phyloP scores from a whole-genome alignment of 2,797 vertebrate genomes.

The Centropyge bicolor region DNA sequence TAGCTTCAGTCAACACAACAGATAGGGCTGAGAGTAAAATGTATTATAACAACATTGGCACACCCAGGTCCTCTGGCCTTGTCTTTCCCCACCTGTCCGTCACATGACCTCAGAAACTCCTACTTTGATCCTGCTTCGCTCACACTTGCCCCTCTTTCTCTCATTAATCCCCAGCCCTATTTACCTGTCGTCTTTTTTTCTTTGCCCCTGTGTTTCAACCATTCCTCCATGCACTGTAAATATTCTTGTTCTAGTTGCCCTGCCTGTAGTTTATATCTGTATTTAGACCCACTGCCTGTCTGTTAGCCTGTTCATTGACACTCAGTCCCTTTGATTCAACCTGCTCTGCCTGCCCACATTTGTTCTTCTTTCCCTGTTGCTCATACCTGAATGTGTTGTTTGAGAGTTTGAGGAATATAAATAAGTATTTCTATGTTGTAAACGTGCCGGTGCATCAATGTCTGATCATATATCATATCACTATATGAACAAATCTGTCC shows the following conservation, averaged over 20 bases:
- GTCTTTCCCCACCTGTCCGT: slow-evolving; percentile 23
- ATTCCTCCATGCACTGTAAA: background rate
- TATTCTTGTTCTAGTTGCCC: background rate
- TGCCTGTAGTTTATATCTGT: background rate
- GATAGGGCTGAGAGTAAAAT: background rate
- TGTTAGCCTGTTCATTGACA: slow-evolving; percentile 1
- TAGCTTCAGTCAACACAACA: background rate
- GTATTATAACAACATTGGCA: background rate
- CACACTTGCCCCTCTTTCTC: background rate
- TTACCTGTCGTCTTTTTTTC: background rate
- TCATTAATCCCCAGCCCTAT: background rate
- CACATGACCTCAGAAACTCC: background rate
- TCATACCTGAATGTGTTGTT: background rate
- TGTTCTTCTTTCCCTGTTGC: background rate
- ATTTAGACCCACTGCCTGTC: background rate
- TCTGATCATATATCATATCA: too few species aligned
- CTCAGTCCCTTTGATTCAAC: background rate
- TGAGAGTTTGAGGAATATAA: background rate
- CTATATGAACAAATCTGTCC: background rate
- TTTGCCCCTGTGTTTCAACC: background rate
- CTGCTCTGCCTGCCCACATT: background rate
- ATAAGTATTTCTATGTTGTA: background rate
- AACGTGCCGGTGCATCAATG: background rate
- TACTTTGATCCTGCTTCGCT: background rate
- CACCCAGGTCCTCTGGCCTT: background rate